These are phyloP conservation scores for Himalopsyche tibetana DNA, from an alignment of 2,888 invertebrate genomes.

Conservation along the genomic window DNA sequence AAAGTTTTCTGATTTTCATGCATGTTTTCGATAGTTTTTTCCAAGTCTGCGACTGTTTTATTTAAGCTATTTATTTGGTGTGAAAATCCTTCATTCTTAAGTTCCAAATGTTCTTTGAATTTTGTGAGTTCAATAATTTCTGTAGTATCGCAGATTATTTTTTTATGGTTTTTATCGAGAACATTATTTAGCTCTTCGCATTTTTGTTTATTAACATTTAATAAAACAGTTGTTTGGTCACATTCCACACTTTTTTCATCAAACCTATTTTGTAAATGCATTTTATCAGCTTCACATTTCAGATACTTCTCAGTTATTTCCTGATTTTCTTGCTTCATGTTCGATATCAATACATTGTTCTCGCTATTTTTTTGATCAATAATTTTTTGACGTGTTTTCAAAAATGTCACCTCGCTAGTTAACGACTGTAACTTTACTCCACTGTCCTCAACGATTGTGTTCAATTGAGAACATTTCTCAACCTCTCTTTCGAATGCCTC, in stretches of 20 bases:
- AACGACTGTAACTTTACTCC: conserved; percentile 56
- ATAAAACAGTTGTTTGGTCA: conserved; percentile 53
- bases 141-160: conserved; percentile 50
- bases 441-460: conserved; percentile 56
- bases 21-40: conserved; percentile 75
- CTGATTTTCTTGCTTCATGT: conserved; percentile 61
- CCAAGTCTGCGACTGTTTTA: conserved; percentile 72
- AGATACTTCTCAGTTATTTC: conserved; percentile 65
- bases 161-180: conserved; percentile 47
- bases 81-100: conserved; percentile 49
- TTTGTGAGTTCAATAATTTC: conserved; percentile 53
- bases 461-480: conserved; percentile 58
- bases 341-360: conserved; percentile 52
- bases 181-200: conserved; percentile 48
- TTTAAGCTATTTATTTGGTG: conserved; percentile 54
- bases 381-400: conserved; percentile 59
- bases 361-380: conserved; percentile 63
- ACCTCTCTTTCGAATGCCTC: conserved; percentile 59
- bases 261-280: conserved; percentile 68
- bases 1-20: conserved; percentile 80
- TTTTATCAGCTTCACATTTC: conserved; percentile 4
- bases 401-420: conserved; percentile 61
- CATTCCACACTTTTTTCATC: conserved; percentile 59
- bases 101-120: conserved; percentile 52
- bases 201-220: conserved; percentile 59